Evolutionary conservation across 2,888 invertebrate genomes (phyloP).

Genomic region (Thecophora atra): DNA sequence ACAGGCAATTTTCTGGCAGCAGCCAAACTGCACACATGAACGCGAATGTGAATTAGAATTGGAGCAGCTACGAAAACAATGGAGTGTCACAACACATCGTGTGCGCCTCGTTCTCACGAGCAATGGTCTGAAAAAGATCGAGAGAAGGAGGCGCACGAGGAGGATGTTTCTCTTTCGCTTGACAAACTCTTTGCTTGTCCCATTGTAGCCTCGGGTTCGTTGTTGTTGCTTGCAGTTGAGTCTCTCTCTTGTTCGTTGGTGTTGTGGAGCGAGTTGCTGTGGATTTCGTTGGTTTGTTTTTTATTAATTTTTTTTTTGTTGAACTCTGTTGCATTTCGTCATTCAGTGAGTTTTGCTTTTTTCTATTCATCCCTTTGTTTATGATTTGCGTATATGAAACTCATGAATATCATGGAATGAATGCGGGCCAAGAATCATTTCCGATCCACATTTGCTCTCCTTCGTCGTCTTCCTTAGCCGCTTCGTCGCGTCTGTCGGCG

Average conservation of each 20-base stretch:
- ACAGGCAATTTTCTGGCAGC: background rate
- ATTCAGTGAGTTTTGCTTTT: background rate
- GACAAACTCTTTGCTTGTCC: background rate
- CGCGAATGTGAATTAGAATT: background rate
- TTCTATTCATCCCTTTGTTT: background rate
- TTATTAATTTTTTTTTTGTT: background rate
- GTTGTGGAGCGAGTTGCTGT: background rate
- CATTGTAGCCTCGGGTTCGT: conserved; percentile 24
- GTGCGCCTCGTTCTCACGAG: too few species aligned
- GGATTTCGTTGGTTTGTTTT: background rate
- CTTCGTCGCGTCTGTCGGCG: background rate
- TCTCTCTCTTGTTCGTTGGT: background rate
- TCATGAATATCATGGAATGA: conserved; percentile 13
- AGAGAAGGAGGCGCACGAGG: background rate
- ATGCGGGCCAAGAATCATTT: background rate
- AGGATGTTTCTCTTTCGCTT: background rate
- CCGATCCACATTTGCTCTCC: background rate
- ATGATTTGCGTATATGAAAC: background rate
- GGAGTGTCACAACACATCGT: conserved; percentile 4
- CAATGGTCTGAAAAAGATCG: too few species aligned
- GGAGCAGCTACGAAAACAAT: background rate
- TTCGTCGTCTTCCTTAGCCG: background rate
- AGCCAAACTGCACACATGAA: background rate
- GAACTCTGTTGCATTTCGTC: background rate
- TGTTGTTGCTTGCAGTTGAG: conserved; percentile 20